Conservation (phyloP, 2,888 invertebrate species). For the Apamea epomidion region DNA sequence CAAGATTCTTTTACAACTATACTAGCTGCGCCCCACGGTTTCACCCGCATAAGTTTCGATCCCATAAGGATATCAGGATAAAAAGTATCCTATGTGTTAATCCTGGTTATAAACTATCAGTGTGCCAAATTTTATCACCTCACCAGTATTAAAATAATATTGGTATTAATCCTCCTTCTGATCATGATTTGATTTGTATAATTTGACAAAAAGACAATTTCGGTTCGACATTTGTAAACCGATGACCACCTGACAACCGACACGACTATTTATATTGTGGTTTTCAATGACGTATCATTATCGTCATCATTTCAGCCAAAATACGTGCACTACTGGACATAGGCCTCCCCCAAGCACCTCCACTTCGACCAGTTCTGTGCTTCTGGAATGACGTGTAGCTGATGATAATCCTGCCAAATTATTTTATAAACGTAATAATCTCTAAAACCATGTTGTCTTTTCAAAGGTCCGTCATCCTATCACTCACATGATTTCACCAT, state of each 20-base stretch:
- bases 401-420: not conserved
- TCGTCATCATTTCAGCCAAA: too few relatives aligned
- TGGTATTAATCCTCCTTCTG: not conserved
- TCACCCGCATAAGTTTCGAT: too few relatives aligned
- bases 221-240: not conserved
- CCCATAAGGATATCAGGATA: too few relatives aligned
- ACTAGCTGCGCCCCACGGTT: too few relatives aligned
- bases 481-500: not conserved
- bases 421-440: not conserved
- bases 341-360: too few relatives aligned
- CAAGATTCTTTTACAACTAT: too few relatives aligned
- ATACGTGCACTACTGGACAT: too few relatives aligned
- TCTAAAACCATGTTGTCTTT: not conserved
- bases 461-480: not conserved
- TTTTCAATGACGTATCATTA: not conserved
- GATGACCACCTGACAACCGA: not conserved
- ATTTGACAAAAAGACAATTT: not conserved
- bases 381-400: not conserved
- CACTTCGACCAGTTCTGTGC: too few relatives aligned
- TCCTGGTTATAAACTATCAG: too few relatives aligned
- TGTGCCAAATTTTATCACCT: too few relatives aligned
- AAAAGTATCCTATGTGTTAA: too few relatives aligned
- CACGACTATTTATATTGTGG: not conserved
- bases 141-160: too few relatives aligned
- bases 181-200: not conserved